Evolutionary conservation across 2,888 invertebrate species (phyloP), one percentile per base, ranked within the genome.

Genomic region (Eueremaeus valkanovi): DNA sequence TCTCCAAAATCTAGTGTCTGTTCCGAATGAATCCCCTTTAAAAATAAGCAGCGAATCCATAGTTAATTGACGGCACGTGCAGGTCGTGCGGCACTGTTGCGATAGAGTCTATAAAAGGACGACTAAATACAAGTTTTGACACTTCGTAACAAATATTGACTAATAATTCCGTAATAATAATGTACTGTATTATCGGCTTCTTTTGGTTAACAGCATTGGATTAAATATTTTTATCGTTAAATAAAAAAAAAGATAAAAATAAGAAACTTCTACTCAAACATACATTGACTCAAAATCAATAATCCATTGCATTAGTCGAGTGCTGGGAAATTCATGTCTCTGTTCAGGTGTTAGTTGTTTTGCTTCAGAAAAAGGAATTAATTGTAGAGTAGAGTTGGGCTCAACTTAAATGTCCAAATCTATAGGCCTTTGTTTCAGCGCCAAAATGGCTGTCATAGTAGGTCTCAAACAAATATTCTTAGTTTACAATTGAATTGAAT

Each of bases 301-400:
- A 63, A 33, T 18, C 33, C 21, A 63, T 33, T 63, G 33, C 33
- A 63, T 63, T 31, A 9, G 33, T 63, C 16, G 61, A 63, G 33
- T 63, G 21, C 61, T 63, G 61, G 61, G 61, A 63, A 63, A 33
- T 63, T 18, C 33, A 18, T 16, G 13, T n/a, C 9, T 63, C 31
- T 33, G 11, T 63, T 63, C 61, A 63, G 61, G 61, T 63, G 61
- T 63, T 24, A 3, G 33, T 63, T 63, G 24, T 63, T 63, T 63
- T 63, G 18, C 33, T 63, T 61, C 6, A 27, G n/a, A 63, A 63
- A 63, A 63, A 63, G 18, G 61, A 31, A 63, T 63, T 33, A 33
- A 18, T 33, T 55, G 27, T 27, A 16, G 51, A 24, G 21, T 51
- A 21, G 51, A 51, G 21, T 51, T 21, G n/a, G 3, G 51, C 8